Conservation (phyloP, 2,888 invertebrate species). For the Spodoptera exigua region DNA sequence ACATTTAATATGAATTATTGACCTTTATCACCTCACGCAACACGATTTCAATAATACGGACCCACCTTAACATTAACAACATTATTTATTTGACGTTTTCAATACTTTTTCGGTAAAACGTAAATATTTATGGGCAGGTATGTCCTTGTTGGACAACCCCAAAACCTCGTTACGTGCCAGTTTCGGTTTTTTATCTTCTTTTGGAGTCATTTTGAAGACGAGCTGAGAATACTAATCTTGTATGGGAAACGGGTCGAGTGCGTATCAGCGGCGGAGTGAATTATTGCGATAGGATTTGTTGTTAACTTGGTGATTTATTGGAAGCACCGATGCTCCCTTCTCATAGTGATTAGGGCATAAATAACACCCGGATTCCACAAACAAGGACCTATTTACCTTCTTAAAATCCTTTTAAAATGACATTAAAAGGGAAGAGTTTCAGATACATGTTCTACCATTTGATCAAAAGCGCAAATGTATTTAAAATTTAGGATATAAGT, state of each 20-base stretch:
- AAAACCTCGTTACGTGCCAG: constrained; percentile 61
- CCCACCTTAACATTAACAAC: constrained; percentile 26
- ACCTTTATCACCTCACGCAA: neutral
- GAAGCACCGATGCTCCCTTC: constrained; percentile 9
- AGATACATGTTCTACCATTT: too few relatives aligned
- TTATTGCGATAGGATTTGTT: constrained; percentile 43
- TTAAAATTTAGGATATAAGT: too few relatives aligned
- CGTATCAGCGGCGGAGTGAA: constrained; percentile 41
- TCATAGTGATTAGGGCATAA: constrained; percentile 23
- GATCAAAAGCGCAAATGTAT: too few relatives aligned
- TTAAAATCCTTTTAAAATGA: too few relatives aligned
- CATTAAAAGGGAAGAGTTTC: too few relatives aligned
- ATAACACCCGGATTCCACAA: constrained; percentile 6
- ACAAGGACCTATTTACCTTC: neutral
- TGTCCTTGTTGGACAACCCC: constrained; percentile 62
- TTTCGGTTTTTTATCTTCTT: constrained; percentile 46
- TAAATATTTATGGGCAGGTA: constrained; percentile 33
- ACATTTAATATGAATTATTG: constrained; percentile 5
- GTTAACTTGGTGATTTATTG: constrained; percentile 46
- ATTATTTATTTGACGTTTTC: constrained; percentile 49
- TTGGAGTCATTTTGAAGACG: constrained; percentile 39
- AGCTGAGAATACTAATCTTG: constrained; percentile 52
- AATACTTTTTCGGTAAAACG: constrained; percentile 36
- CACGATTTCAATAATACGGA: constrained; percentile 15
- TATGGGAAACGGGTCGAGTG: constrained; percentile 27